phyloP scores from a whole-genome alignment of 2,797 vertebrate genomes.

The Uromys caudimaculatus region DNA sequence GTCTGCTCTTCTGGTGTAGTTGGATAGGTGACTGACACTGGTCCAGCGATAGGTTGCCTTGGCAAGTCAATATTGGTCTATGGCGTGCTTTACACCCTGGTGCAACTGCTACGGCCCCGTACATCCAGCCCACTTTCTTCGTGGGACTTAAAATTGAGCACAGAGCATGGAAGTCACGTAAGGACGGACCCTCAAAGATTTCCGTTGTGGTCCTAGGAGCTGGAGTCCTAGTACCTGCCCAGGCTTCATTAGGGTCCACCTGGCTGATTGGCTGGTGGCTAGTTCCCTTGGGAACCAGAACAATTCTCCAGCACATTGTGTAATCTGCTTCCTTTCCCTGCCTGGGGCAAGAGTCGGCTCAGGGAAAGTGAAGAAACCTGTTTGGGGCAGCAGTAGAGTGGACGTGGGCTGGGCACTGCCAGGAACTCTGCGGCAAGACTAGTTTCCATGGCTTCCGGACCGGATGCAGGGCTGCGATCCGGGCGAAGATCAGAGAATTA shows the following conservation, averaged over 20 bases:
- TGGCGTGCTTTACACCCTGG: too few species aligned
- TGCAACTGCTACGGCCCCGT: not conserved
- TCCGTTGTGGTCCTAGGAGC: not conserved
- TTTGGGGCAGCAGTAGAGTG: not conserved
- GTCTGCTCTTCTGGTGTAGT: not conserved
- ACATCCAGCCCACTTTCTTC: not conserved
- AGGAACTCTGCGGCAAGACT: constrained; percentile 26
- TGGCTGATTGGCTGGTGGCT: not conserved
- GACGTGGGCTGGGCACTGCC: constrained; percentile 35
- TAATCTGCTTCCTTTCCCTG: constrained; percentile 63
- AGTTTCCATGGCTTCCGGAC: constrained; percentile 69
- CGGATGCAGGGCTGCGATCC: constrained; percentile 44
- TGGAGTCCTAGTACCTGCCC: not conserved
- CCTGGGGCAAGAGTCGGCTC: constrained; percentile 49
- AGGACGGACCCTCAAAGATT: not conserved
- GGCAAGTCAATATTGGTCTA: not conserved
- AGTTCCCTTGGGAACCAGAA: constrained; percentile 53
- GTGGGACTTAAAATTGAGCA: not conserved
- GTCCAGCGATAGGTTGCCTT: not conserved
- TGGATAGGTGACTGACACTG: not conserved
- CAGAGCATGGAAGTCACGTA: not conserved
- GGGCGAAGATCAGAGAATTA: constrained; percentile 30
- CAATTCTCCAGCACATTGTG: constrained; percentile 45
- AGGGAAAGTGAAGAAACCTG: constrained; percentile 77
- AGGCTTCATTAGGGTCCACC: not conserved